Base-by-base conservation (phyloP, 2,888 invertebrate species). In the Eumerus sabulonum region DNA sequence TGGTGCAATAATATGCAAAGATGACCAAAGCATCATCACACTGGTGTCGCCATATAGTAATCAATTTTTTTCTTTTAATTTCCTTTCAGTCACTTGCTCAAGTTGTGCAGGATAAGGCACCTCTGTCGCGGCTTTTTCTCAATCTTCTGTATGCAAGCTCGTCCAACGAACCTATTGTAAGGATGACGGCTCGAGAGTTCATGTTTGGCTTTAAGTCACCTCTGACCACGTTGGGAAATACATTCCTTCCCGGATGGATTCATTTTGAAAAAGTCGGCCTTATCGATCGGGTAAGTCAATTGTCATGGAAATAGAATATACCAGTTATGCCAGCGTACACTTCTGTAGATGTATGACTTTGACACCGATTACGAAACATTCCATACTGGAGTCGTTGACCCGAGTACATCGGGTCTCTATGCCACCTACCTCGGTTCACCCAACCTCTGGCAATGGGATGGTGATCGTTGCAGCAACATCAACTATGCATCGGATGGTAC, bases 121-220 rank as follows among this genome's bases (percentile, higher is more conserved):
- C 92, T 76, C 89, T 95, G 82, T 91, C 93, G 0, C 90, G 93
- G 4, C 89, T 94, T 82, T 94, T 93, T 0, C 88, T 96, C 9
- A 95, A 95, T 87, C 88, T 93, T 45, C 85, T 96, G 1, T 93
- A 96, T 56, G 86, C 90, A 1, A 90, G 93, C 66, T 93, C 94
- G 0, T 91, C 93, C 38, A 91, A 93, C 1, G 90, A 92, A 82
- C 95, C 96, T 0, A 90, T 97, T 16, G 92, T 94, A 2, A 89
- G 91, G 85, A 95, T 96, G 93, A 95, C 95, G 0, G 96, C 96
- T 0, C 92, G 89, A 76, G 96, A 96, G 86, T 95, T 96, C 87
- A 95, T 97, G 95, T 96, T 96, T 90, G 96, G 96, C 0, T 96
- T 95, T 89, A 90, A 93, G 82, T 94, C 95, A n/a, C 90, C 94